Evolutionary conservation across 2,113 vertebrate genomes (phyloP).

Genomic region (Oxyruncus cristatus): DNA sequence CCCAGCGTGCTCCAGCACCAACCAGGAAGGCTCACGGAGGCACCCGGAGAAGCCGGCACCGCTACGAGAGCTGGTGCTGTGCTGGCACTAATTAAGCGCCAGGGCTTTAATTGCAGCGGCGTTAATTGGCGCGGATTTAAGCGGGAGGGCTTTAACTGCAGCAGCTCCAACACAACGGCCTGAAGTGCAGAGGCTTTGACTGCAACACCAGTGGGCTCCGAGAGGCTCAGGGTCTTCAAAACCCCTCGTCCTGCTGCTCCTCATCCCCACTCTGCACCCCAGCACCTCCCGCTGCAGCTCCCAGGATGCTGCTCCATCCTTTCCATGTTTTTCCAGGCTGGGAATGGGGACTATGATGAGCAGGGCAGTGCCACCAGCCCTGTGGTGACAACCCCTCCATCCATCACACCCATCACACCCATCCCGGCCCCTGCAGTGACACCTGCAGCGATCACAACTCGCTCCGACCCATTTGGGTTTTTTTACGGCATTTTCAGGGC

Average conservation of each 20-base stretch:
- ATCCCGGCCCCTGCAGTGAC: background rate
- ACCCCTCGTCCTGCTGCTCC: background rate
- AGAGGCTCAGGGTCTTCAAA: background rate
- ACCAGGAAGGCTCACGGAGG: background rate
- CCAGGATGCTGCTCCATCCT: background rate
- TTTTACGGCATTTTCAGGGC: background rate
- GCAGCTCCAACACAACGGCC: background rate
- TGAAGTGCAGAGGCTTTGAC: background rate
- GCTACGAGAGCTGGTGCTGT: background rate
- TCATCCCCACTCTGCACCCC: background rate
- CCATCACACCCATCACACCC: background rate
- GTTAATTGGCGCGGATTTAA: background rate
- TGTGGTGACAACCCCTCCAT: background rate
- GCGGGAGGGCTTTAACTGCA: background rate
- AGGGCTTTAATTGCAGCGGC: background rate
- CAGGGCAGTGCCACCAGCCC: background rate
- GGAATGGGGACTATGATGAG: background rate
- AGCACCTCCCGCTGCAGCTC: background rate
- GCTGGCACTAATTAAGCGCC: background rate
- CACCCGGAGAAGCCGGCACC: fast-evolving
- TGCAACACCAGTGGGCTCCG: background rate
- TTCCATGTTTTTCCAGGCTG: background rate
- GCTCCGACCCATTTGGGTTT: background rate
- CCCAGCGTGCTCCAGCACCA: background rate
- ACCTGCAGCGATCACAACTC: background rate